These are phyloP conservation scores for Scolopax bukidnonensis DNA, from an alignment of 2,797 vertebrate species.

Conservation along the genomic window DNA sequence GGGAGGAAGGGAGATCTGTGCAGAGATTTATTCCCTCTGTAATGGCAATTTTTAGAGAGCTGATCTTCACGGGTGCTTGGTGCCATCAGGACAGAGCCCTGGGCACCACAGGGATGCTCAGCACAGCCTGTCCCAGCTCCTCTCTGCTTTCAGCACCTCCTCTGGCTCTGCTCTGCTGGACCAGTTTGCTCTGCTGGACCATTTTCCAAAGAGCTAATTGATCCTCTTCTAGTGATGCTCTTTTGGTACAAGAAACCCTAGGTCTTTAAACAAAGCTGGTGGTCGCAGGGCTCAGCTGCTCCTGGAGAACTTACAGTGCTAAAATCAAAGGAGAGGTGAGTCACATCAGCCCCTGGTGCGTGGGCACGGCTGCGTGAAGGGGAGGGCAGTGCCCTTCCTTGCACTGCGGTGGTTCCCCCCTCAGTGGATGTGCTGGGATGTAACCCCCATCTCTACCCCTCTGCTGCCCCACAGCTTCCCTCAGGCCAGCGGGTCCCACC, in stretches of 20 bases:
- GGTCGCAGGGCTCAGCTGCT: neutral
- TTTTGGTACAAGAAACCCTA: neutral
- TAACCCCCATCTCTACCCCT: neutral
- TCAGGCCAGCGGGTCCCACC: neutral
- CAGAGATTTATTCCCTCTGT: neutral
- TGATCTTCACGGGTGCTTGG: neutral
- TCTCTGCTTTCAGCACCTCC: fast-evolving
- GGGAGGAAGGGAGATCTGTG: neutral
- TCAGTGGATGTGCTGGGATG: fast-evolving
- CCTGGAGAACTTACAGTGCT: fast-evolving
- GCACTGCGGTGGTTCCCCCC: fast-evolving
- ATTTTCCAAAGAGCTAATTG: neutral
- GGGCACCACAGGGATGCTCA: neutral
- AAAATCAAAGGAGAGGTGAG: fast-evolving
- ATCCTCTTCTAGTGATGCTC: neutral
- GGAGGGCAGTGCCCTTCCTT: fast-evolving
- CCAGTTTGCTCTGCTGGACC: neutral
- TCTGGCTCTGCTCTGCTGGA: too few species aligned
- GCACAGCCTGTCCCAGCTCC: neutral
- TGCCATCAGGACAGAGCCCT: neutral
- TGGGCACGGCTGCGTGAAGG: neutral
- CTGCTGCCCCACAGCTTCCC: neutral
- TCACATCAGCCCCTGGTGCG: neutral
- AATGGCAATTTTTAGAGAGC: neutral
- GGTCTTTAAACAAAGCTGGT: neutral